Percentiles rank a stretch among this genome's conserved stretches.
phyloP scores from a whole-genome alignment of 2,113 vertebrate species.

The Platichthys stellatus region DNA sequence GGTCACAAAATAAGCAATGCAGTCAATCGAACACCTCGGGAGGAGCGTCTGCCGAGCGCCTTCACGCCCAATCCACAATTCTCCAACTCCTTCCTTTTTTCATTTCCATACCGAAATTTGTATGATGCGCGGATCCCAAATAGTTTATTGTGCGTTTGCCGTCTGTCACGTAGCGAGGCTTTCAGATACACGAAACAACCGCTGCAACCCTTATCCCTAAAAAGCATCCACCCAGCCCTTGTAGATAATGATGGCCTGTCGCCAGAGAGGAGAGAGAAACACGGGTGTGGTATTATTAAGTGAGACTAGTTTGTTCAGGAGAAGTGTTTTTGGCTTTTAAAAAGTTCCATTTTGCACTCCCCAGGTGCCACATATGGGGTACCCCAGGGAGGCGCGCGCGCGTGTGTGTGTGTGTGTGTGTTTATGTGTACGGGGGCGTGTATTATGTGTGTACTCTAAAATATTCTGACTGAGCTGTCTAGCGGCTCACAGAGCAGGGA shows the following conservation, averaged over 20 bases:
- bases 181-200: conserved; percentile 72
- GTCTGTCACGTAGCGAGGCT: conserved; percentile 65
- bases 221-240: conserved; percentile 63
- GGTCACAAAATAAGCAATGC: conserved; percentile 51
- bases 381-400: conserved; percentile 75
- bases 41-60: conserved; percentile 29
- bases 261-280: conserved; percentile 62
- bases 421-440: conserved; percentile 31
- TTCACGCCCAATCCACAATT: conserved; percentile 51
- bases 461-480: conserved; percentile 83
- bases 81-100: conserved; percentile 31
- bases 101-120: conserved; percentile 55
- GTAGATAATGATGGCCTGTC: conserved; percentile 78
- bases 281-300: conserved; percentile 74
- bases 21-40: conserved; percentile 29
- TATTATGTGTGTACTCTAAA: conserved; percentile 72
- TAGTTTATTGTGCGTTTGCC: conserved; percentile 67
- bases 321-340: conserved; percentile 80
- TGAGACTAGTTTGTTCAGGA: conserved; percentile 77
- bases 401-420: not conserved
- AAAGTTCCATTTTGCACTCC: conserved; percentile 83
- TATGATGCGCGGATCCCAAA: conserved; percentile 71
- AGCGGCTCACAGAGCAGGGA: conserved; percentile 76
- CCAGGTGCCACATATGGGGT: conserved; percentile 72
- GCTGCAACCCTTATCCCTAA: conserved; percentile 62